These are phyloP conservation scores for Tupaia chinensis DNA, from an alignment of 2,113 vertebrate genomes.

Conservation along the genomic window DNA sequence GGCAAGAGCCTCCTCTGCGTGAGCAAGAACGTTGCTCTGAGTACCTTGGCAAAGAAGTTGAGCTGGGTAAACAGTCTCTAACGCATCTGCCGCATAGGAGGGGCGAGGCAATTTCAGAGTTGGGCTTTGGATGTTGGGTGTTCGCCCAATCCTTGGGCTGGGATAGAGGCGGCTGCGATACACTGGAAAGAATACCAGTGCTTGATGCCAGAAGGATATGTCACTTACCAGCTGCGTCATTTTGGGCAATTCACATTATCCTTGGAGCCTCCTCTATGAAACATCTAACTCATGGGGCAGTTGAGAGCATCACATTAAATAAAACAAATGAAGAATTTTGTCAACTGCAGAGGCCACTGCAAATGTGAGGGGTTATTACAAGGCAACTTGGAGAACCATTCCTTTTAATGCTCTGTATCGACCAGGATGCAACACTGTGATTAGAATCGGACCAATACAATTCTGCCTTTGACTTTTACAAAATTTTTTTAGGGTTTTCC, in stretches of 20 bases:
- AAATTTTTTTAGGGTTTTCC: not conserved
- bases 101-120: not conserved
- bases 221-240: slow-evolving; percentile 18
- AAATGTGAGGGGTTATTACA: not conserved
- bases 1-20: not conserved
- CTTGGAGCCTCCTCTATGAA: slow-evolving; percentile 7
- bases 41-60: not conserved
- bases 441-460: not conserved
- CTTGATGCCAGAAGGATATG: not conserved
- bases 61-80: slow-evolving; percentile 21
- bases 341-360: not conserved
- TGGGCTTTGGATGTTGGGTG: slow-evolving; percentile 5
- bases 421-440: not conserved
- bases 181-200: slow-evolving; percentile 9
- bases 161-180: not conserved
- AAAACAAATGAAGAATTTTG: not conserved
- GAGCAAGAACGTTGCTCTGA: not conserved
- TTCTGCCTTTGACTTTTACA: not conserved
- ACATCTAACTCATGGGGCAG: not conserved
- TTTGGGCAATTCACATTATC: not conserved
- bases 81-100: not conserved
- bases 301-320: not conserved
- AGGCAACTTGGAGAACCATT: not conserved
- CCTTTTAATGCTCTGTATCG: not conserved
- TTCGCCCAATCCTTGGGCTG: not conserved